Base-by-base conservation (phyloP, 1,140 invertebrate species). In the Grapholita molesta region DNA sequence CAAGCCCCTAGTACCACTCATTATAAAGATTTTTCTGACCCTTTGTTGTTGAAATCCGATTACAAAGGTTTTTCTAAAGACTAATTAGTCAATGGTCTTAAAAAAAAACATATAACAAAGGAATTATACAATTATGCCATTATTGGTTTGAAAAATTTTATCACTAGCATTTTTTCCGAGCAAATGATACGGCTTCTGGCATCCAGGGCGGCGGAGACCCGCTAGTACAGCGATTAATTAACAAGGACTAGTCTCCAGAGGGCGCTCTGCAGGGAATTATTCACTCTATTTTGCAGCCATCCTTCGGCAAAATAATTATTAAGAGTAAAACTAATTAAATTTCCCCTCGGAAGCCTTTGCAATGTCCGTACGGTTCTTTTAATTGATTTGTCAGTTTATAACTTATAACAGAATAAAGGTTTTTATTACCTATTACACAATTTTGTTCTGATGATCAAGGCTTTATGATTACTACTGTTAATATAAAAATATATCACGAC, bases 181-280 rank as follows among this genome's bases (percentile, higher is more conserved):
- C 55, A 68, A 66, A 64, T 65, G 38, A 74, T 74, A 68, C 48
- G 52, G 64, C 55, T 61, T 61, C 55, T 30, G 35, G 70, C 71
- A 74, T 73, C 57, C 33, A 53, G 66, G 73, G 70, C 66, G 68
- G 66, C 42, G 68, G 71, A 42, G 68, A 69, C 65, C 65, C 68
- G 68, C 71, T 79, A 76, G 74, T 76, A 74, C 69, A 68, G 35
- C 73, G 72, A 75, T 77, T 79, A 77, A 75, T 79, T 79, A 75
- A 71, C 67, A 72, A 67, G 57, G 69, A 75, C 69, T 72, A 57
- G 66, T 67, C 73, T 69, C 71, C 64, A 72, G 75, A 72, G 78
- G 48, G 68, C 66, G 52, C 68, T 69, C 15, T 67, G 57, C 55
- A 65, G 42, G 55, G 66, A 70, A 76, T 78, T 75, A 78, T 78